These are phyloP conservation scores for Nerophis ophidion DNA, from an alignment of 2,113 vertebrate genomes.

Conservation along the genomic window DNA sequence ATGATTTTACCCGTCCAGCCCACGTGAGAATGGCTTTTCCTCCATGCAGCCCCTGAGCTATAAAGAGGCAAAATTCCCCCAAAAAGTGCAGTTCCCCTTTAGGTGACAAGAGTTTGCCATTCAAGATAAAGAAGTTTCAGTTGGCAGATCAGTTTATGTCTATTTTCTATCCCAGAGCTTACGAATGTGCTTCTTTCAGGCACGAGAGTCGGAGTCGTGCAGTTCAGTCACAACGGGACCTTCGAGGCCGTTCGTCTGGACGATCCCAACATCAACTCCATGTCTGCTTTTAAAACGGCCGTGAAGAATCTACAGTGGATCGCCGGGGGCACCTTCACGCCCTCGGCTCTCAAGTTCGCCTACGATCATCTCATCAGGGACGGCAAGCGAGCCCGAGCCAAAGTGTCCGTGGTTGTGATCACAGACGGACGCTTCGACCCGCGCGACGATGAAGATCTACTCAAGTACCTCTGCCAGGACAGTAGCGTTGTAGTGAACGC, in stretches of 20 bases:
- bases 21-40: no score
- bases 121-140: conserved; percentile 12
- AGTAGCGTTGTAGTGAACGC: conserved; percentile 77
- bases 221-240: conserved; percentile 94
- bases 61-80: no score
- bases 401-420: conserved; percentile 89
- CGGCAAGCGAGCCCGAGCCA: conserved; percentile 79
- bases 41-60: no score
- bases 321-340: conserved; percentile 95
- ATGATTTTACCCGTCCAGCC: no score
- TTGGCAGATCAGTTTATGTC: conserved; percentile 1
- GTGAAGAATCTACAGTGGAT: conserved; percentile 95
- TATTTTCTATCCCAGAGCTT: no score
- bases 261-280: conserved; percentile 82
- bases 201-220: conserved; percentile 91
- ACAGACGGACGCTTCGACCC: conserved; percentile 92
- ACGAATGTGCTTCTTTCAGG: conserved; percentile 64
- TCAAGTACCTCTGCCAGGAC: conserved; percentile 76
- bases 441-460: conserved; percentile 77
- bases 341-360: conserved; percentile 90
- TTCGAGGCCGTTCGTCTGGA: conserved; percentile 90
- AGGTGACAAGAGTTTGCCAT: conserved; percentile 2
- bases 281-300: conserved; percentile 88
- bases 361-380: conserved; percentile 88
- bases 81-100: no score